A percentile compares a stretch with the other conserved stretches of the same genome.
These are phyloP conservation scores for Plusia festucae DNA, from an alignment of 2,888 invertebrate species.

Conservation along the genomic window DNA sequence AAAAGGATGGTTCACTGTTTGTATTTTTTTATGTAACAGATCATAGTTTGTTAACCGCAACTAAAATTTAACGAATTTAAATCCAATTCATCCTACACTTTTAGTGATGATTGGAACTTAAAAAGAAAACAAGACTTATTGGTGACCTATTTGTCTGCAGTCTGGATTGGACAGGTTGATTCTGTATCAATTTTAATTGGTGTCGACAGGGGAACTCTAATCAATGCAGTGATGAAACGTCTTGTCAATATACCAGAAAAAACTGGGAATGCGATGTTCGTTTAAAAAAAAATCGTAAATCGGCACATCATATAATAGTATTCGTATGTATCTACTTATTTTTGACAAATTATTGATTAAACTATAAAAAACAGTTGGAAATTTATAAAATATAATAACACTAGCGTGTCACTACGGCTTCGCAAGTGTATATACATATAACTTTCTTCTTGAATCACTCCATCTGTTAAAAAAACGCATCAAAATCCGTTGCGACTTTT, in stretches of 20 bases:
- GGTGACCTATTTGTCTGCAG: not conserved
- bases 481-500: not conserved
- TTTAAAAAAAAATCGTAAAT: not conserved
- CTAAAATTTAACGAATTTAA: conserved; percentile 21
- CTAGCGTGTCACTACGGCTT: too few relatives aligned
- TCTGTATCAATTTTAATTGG: conserved; percentile 26
- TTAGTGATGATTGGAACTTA: conserved; percentile 17
- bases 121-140: conserved; percentile 17
- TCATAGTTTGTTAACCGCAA: conserved; percentile 7
- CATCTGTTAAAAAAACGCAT: too few relatives aligned
- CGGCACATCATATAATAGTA: too few relatives aligned
- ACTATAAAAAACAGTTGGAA: too few relatives aligned
- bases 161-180: conserved; percentile 38
- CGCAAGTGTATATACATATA: too few relatives aligned
- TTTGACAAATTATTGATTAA: too few relatives aligned
- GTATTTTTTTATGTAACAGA: not conserved
- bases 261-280: too few relatives aligned
- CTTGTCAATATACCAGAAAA: too few relatives aligned
- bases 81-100: conserved; percentile 31
- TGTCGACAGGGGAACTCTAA: conserved; percentile 19
- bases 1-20: too few relatives aligned
- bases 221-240: conserved; percentile 15
- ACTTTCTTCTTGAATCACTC: too few relatives aligned
- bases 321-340: too few relatives aligned
- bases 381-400: too few relatives aligned